Base-by-base conservation (phyloP, 2,888 invertebrate species). In the Tenthredo distinguenda region DNA sequence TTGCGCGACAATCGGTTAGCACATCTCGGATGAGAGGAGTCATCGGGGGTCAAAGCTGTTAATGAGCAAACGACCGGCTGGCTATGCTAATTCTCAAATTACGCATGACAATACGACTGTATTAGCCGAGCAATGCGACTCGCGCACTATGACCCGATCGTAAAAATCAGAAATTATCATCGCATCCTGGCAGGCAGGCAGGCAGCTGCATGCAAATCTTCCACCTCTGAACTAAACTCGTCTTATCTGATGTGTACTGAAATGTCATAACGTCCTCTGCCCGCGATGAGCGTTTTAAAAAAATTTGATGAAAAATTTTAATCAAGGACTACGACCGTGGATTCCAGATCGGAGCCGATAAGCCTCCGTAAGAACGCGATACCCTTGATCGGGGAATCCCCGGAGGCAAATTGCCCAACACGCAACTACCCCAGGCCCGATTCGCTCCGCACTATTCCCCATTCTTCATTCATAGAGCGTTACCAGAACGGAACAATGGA, bases 141-240 rank as follows among this genome's bases (percentile, higher is more conserved):
- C 79, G 83, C 87, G 91, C 89, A 89, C 90, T 91, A 88, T 91
- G 92, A 92, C 91, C 92, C 87, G 26, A 84, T 91, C 91, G 90
- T 92, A 92, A 92, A 92, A 91, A 92, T 90, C 88, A 86, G 88
- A 87, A 90, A 88, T 90, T 91, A 89, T 89, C 88, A 88, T 88
- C 89, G 86, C 87, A 86, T 71, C 87, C 83, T 71, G 68, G 18
- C 68, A 37, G 18, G 7, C 37, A n/a, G 40, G 37, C 50, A 62
- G 15, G 90, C 92, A 92, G 91, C 92, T 92, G 92, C 90, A 85
- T 88, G 89, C 88, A 86, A 88, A 89, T 81, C 62, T 81, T 40
- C 21, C 34, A 58, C 58, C 62, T 40, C 62, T 37, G 58, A 81
- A 37, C 81, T n/a, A 55, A 77, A 34, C 55, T 31, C 7, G 34